Evolutionary conservation across 2,888 invertebrate species (phyloP).

Genomic region (Pristionchus entomophagus): DNA sequence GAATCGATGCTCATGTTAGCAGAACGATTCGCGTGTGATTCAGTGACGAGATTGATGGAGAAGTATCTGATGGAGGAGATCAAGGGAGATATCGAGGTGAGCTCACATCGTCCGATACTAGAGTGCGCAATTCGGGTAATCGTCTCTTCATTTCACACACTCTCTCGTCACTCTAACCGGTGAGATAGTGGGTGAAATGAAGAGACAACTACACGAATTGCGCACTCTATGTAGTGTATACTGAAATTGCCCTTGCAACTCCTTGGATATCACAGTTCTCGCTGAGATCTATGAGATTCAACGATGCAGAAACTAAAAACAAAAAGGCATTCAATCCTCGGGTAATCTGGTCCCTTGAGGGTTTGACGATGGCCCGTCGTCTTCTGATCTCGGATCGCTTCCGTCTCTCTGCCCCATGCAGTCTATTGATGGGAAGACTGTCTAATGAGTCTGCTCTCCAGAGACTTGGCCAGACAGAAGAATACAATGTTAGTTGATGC

Average conservation of each 20-base stretch:
- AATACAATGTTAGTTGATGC: not conserved
- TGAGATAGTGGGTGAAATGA: too few species aligned
- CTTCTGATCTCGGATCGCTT: not conserved
- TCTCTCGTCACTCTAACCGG: too few species aligned
- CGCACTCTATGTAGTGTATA: too few species aligned
- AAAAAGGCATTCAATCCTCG: too few species aligned
- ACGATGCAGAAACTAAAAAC: too few species aligned
- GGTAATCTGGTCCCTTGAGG: not conserved
- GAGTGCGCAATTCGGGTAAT: too few species aligned
- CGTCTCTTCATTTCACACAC: too few species aligned
- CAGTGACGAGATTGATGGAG: not conserved
- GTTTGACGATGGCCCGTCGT: not conserved
- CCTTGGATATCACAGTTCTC: too few species aligned
- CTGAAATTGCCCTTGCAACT: too few species aligned
- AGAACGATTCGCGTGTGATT: not conserved
- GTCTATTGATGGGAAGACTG: not conserved
- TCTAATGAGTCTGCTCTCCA: not conserved
- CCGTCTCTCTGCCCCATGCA: not conserved
- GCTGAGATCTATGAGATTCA: too few species aligned
- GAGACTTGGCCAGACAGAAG: not conserved
- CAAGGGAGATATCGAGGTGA: not conserved
- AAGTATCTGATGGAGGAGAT: constrained; percentile 10
- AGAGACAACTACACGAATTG: too few species aligned
- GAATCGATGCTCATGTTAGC: not conserved
- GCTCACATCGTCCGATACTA: too few species aligned